Evolutionary conservation across 2,797 vertebrate genomes (phyloP).

Genomic region (Macrochelys suwanniensis): DNA sequence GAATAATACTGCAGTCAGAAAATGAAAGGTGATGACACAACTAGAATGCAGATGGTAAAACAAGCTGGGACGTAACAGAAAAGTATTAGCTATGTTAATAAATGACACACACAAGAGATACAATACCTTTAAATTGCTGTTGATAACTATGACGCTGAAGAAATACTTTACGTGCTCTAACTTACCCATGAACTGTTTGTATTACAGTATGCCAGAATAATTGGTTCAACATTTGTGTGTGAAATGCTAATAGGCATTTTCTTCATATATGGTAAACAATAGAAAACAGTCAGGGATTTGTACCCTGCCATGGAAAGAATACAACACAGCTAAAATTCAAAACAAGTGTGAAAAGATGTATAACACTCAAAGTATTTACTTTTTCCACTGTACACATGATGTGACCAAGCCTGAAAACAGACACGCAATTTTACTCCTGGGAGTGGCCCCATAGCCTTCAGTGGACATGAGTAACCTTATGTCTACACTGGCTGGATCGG

Average conservation of each 20-base stretch:
- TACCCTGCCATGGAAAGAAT: background rate
- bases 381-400: background rate
- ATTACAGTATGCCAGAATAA: constrained; percentile 6
- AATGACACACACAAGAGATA: background rate
- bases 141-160: background rate
- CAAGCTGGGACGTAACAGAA: constrained; percentile 1
- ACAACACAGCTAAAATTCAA: constrained; percentile 5
- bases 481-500: background rate
- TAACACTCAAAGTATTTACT: background rate
- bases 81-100: constrained; percentile 23
- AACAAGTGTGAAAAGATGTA: constrained; percentile 17
- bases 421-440: background rate
- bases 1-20: constrained; percentile 74
- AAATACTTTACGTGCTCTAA: background rate
- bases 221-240: background rate
- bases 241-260: background rate
- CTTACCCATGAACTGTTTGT: background rate
- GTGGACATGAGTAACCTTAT: background rate
- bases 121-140: background rate
- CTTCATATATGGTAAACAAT: constrained; percentile 24
- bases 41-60: constrained; percentile 58
- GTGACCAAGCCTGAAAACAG: background rate
- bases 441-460: background rate
- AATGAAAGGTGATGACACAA: constrained; percentile 72
- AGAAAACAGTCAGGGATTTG: background rate